phyloP scores from a whole-genome alignment of 2,113 vertebrate genomes.

The Macquaria ambigua region DNA sequence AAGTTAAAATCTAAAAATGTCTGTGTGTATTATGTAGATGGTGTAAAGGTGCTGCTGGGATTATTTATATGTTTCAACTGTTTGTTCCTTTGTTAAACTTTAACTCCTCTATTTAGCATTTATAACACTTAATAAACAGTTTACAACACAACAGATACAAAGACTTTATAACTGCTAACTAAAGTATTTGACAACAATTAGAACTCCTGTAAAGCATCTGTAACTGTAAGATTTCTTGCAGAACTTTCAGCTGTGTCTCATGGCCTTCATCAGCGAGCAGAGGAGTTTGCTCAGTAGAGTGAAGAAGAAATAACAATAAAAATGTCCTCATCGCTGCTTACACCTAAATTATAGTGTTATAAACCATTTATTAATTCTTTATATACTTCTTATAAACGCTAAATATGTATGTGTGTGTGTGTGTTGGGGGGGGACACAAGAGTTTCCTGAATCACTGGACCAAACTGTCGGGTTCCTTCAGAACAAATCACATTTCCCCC shows the following conservation, averaged over 20 bases:
- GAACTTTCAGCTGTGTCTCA: neutral
- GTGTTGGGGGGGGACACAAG: neutral
- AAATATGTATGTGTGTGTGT: too few relatives aligned
- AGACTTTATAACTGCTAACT: neutral
- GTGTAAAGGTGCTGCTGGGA: too few relatives aligned
- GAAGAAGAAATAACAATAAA: neutral
- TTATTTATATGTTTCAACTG: too few relatives aligned
- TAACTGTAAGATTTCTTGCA: neutral
- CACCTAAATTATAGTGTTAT: neutral
- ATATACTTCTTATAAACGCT: too few relatives aligned
- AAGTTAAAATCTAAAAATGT: neutral
- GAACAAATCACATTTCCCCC: neutral
- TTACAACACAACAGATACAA: slow-evolving; percentile 8
- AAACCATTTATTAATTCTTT: neutral
- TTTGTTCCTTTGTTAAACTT: too few relatives aligned
- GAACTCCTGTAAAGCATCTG: too few relatives aligned
- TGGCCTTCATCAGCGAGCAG: neutral
- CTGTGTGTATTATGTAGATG: too few relatives aligned
- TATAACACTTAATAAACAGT: slow-evolving; percentile 1
- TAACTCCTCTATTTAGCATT: neutral
- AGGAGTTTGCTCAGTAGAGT: too few relatives aligned
- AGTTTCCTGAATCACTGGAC: neutral
- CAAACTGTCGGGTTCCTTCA: neutral
- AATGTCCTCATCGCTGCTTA: too few relatives aligned
- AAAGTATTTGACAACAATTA: neutral